Evolutionary conservation across 2,113 vertebrate species (phyloP), one percentile per base, ranked within the genome.

Genomic region (Ceyx cyanopectus): DNA sequence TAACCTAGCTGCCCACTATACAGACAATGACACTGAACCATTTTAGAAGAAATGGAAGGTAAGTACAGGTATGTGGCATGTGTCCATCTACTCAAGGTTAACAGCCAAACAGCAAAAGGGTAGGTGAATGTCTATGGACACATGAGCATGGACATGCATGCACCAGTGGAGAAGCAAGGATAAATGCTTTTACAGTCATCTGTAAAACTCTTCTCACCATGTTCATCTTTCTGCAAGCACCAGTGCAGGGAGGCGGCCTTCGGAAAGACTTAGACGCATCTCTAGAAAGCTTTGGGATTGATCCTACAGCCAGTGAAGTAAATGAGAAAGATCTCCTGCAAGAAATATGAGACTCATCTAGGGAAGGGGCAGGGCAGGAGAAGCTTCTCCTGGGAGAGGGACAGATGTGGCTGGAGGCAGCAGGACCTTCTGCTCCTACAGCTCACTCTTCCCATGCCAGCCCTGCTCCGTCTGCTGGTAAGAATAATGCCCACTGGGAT

Each of bases 391-490:
- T 11, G 53, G 30, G 24, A 80, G 45, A 80, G 17, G 22, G 17
- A 14, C 50, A 45, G 45, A 29, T 1, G 0, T 8, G 26, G 24
- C 19, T 17, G 9, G 67, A 58, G 50, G 54, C 61, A 72, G 34
- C 18, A 74, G 23, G 18, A 26, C 53, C 23, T 87, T 29, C 21
- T 58, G 17, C 6, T 48, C 18, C 29, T 30, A 1, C 23, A 6
- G 26, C 27, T 81, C 5, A 0, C 22, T 77, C 37, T 66, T 85
- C 62, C 56, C 37, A 1, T 66, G 92, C 94, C 93, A 94, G 50
- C 30, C 67, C 87, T 92, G 82, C 95, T 95, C 93, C 93, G 89
- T 91, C 94, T 95, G 72, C 87, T 92, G 94, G 94, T 75, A 95
- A 51, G 70, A 91, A 9, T 43, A 68, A 82, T 2, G 15, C 30